Conservation (phyloP, 2,888 invertebrate species). For the Amphipoea oculea region DNA sequence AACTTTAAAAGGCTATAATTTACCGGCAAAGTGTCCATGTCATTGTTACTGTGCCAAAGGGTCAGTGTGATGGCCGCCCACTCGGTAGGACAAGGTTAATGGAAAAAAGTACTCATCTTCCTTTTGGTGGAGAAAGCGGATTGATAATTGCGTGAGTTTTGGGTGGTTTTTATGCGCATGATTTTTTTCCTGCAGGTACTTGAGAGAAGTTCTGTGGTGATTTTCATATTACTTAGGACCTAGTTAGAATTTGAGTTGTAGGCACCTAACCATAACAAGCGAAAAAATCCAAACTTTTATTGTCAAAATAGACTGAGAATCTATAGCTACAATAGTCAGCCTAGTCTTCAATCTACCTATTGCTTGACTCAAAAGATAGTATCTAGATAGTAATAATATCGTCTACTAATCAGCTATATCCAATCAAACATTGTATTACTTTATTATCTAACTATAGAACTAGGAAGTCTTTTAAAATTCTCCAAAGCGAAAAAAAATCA, state of each 20-base stretch:
- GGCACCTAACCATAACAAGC: neutral
- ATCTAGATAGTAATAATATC: neutral
- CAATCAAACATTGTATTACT: neutral
- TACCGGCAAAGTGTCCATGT: slow-evolving; percentile 44
- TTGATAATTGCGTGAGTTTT: neutral
- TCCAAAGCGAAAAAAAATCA: neutral
- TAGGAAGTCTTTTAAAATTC: neutral
- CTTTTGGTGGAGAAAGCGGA: slow-evolving; percentile 47
- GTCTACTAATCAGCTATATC: neutral
- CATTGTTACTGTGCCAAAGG: slow-evolving; percentile 60
- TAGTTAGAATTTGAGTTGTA: neutral
- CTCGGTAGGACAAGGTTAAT: slow-evolving; percentile 54
- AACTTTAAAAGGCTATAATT: slow-evolving; percentile 59
- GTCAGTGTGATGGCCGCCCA: slow-evolving; percentile 60
- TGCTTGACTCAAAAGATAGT: neutral
- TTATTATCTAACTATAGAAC: neutral
- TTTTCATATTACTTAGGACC: neutral
- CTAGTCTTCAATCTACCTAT: neutral
- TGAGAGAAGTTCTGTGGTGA: neutral
- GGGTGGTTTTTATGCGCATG: neutral
- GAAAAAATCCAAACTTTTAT: neutral
- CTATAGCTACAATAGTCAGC: neutral
- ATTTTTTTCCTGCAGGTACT: neutral
- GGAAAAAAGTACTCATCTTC: slow-evolving; percentile 54
- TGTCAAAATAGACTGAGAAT: neutral